Evolutionary conservation across 2,888 invertebrate species (phyloP).

Genomic region (Dromius quadrimaculatus): DNA sequence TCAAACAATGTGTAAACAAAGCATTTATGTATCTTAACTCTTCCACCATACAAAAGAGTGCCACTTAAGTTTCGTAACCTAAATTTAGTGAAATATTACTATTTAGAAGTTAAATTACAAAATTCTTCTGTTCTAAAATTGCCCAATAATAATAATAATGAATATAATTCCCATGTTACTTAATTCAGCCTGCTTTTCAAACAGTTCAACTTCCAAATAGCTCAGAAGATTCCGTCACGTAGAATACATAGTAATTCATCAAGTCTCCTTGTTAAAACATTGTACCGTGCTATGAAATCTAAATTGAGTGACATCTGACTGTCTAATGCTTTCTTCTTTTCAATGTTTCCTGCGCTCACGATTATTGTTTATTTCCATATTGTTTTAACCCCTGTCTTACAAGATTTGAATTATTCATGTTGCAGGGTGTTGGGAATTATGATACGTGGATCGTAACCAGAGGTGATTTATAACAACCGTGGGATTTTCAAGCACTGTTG

Average conservation of each 20-base stretch:
- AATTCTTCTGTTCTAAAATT: too few relatives aligned
- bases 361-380: conserved; percentile 47
- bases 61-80: too few relatives aligned
- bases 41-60: too few relatives aligned
- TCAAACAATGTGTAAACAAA: too few relatives aligned
- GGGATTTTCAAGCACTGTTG: conserved; percentile 23
- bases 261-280: conserved; percentile 37
- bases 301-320: conserved; percentile 8
- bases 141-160: background rate
- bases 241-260: conserved; percentile 31
- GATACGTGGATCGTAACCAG: conserved; percentile 27
- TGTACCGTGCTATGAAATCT: conserved; percentile 22
- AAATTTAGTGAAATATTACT: too few relatives aligned
- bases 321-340: too few relatives aligned
- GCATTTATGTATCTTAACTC: too few relatives aligned
- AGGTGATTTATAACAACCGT: conserved; percentile 24
- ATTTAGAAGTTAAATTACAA: too few relatives aligned
- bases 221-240: conserved; percentile 18
- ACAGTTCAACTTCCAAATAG: background rate
- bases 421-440: conserved; percentile 25
- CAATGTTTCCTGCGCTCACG: conserved; percentile 26
- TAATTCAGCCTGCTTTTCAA: background rate
- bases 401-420: conserved; percentile 34
- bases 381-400: conserved; percentile 33
- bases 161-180: conserved; percentile 19